Conservation (phyloP, 2,888 invertebrate genomes). For the Coremacera marginata region DNA sequence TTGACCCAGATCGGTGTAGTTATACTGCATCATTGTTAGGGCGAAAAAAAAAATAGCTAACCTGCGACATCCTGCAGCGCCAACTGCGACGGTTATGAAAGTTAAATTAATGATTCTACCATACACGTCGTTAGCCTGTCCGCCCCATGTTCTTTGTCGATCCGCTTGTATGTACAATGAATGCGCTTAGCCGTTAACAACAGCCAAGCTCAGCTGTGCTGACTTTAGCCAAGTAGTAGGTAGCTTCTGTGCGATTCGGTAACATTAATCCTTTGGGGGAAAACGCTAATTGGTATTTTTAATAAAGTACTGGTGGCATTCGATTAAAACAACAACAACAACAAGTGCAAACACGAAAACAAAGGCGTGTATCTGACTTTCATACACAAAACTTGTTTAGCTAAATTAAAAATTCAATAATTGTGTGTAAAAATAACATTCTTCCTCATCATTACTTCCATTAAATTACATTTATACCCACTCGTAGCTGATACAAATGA, state of each 20-base stretch:
- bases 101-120: constrained; percentile 22
- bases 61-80: constrained; percentile 3
- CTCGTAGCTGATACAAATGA: no score
- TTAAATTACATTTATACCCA: no score
- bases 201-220: not conserved
- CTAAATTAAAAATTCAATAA: constrained; percentile 22
- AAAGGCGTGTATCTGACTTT: not conserved
- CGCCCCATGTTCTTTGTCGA: not conserved
- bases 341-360: not conserved
- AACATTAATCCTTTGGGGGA: constrained; percentile 14
- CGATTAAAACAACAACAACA: not conserved
- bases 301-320: constrained; percentile 5
- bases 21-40: constrained; percentile 20
- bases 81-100: not conserved
- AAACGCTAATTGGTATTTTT: constrained; percentile 19
- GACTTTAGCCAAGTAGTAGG: not conserved
- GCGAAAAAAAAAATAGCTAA: not conserved
- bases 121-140: not conserved
- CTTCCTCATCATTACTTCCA: no score
- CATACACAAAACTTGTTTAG: not conserved
- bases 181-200: not conserved
- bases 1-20: constrained; percentile 19
- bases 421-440: not conserved
- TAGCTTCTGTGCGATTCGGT: not conserved
- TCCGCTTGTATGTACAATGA: not conserved